A percentile compares a stretch with the other conserved stretches of the same genome.
phyloP scores from a whole-genome alignment of 2,888 invertebrate genomes.

The Pyrrhia umbra region DNA sequence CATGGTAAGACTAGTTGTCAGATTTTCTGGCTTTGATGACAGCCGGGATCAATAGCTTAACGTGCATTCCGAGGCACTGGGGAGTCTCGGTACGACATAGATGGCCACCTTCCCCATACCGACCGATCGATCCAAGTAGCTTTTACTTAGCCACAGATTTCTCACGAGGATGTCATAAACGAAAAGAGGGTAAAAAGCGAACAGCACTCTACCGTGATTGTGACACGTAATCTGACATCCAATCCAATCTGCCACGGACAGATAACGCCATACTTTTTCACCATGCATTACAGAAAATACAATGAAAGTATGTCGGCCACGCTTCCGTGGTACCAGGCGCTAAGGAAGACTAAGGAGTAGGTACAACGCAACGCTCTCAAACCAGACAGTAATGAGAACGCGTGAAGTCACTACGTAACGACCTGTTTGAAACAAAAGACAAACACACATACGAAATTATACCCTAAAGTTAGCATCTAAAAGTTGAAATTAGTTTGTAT shows the following conservation, averaged over 20 bases:
- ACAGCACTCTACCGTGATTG: conserved; percentile 50
- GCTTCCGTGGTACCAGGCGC: conserved; percentile 54
- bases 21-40: too few species aligned
- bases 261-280: conserved; percentile 22
- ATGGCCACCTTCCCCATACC: too few species aligned
- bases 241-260: conserved; percentile 32
- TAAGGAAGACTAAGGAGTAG: conserved; percentile 52
- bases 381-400: conserved; percentile 72
- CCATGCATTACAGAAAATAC: conserved; percentile 53
- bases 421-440: conserved; percentile 64
- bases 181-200: conserved; percentile 23
- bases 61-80: too few species aligned
- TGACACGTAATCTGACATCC: conserved; percentile 47
- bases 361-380: conserved; percentile 67
- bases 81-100: too few species aligned
- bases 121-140: too few species aligned
- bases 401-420: conserved; percentile 69
- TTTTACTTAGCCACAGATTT: too few species aligned
- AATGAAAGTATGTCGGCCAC: conserved; percentile 66
- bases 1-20: too few species aligned
- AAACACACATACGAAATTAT: conserved; percentile 47
- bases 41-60: too few species aligned
- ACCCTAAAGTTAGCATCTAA: conserved; percentile 39
- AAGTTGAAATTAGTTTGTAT: conserved; percentile 34
- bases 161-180: conserved; percentile 27